phyloP scores from a whole-genome alignment of 2,113 vertebrate genomes.

The Phrynocephalus versicolor region DNA sequence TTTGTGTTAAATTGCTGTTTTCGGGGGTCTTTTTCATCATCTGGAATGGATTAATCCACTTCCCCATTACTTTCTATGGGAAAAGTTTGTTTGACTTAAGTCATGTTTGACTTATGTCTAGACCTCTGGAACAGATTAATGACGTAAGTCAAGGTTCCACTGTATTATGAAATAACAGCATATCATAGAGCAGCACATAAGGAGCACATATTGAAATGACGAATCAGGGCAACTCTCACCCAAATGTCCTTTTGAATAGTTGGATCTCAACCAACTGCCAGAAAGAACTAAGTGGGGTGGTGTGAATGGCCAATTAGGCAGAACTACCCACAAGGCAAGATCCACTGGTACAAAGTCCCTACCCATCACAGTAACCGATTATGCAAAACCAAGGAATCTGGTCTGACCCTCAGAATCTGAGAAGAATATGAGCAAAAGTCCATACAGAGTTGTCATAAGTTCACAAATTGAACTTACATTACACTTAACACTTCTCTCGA shows the following conservation, averaged over 20 bases:
- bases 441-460: neutral
- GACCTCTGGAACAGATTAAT: too few species aligned
- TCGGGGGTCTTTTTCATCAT: too few species aligned
- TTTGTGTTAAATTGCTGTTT: too few species aligned
- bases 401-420: neutral
- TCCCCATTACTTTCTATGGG: too few species aligned
- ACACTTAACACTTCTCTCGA: too few species aligned
- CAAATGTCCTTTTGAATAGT: neutral
- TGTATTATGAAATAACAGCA: neutral
- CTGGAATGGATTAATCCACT: too few species aligned
- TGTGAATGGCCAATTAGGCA: too few species aligned
- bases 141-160: too few species aligned
- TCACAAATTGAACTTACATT: too few species aligned
- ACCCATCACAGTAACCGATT: neutral
- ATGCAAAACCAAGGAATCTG: neutral
- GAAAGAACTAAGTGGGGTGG: neutral
- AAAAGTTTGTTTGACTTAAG: too few species aligned
- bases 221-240: neutral
- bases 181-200: neutral
- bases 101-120: too few species aligned
- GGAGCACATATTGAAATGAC: neutral
- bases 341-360: neutral
- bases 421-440: neutral
- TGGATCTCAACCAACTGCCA: neutral
- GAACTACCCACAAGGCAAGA: neutral